phyloP scores from a whole-genome alignment of 2,113 vertebrate genomes.

The Porphyrio hochstetteri region DNA sequence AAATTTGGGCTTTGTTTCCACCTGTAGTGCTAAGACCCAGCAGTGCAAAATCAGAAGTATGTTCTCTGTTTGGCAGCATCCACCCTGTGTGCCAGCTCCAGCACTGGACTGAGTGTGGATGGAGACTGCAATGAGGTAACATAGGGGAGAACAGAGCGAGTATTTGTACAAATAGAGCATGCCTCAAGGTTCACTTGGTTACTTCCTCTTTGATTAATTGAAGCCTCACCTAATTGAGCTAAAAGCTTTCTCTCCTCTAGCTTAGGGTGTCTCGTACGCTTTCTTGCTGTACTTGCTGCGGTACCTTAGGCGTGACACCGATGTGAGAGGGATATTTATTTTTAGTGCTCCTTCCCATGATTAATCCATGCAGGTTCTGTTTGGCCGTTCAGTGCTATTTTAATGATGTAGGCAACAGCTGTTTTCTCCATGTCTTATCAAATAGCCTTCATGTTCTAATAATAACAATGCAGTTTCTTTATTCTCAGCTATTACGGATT shows the following conservation, averaged over 20 bases:
- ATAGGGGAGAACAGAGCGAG: neutral
- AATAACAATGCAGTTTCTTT: slow-evolving; percentile 40
- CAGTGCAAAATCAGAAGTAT: neutral
- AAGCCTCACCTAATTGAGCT: neutral
- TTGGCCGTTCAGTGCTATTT: neutral
- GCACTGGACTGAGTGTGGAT: neutral
- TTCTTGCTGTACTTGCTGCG: neutral
- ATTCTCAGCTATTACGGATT: neutral
- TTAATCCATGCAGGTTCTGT: slow-evolving; percentile 13
- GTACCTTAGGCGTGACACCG: neutral
- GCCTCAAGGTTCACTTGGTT: neutral
- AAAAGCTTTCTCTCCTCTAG: neutral
- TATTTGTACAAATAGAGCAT: neutral
- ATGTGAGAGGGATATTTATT: slow-evolving; percentile 14
- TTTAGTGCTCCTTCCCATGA: slow-evolving; percentile 27
- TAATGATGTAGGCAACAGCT: slow-evolving; percentile 38
- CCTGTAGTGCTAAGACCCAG: neutral
- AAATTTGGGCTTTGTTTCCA: neutral
- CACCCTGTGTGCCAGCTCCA: neutral
- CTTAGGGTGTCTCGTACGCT: neutral
- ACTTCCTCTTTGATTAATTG: neutral
- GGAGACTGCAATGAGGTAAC: neutral
- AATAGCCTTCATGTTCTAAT: slow-evolving; percentile 46
- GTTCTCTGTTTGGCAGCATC: neutral
- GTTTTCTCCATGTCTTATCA: slow-evolving; percentile 48